Conservation (phyloP, 1,140 invertebrate species). For the Leptestheria dahalacensis region DNA sequence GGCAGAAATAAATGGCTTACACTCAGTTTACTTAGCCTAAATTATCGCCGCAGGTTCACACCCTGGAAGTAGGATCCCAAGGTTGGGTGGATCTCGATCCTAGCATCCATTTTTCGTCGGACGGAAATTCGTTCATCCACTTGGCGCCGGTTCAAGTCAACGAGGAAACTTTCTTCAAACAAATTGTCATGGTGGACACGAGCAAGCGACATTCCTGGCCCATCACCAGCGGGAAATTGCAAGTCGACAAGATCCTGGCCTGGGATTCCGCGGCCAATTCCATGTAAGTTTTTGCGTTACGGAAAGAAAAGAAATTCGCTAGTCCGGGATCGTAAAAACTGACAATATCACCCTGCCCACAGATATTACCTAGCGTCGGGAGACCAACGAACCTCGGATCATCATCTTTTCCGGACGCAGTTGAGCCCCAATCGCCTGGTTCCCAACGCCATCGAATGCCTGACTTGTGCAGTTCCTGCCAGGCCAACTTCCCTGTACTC, state of each 20-base stretch:
- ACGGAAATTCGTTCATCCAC: slow-evolving; percentile 7
- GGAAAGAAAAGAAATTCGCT: too few species aligned
- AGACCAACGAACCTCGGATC: background rate
- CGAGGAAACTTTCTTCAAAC: background rate
- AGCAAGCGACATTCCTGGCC: slow-evolving; percentile 7
- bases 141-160: slow-evolving; percentile 3
- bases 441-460: slow-evolving; percentile 2
- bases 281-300: background rate
- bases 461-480: background rate
- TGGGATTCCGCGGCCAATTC: background rate
- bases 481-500: background rate
- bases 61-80: background rate
- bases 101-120: background rate
- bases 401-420: background rate
- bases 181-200: slow-evolving; percentile 8
- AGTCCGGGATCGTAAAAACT: background rate
- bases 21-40: too few species aligned
- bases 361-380: slow-evolving; percentile 4
- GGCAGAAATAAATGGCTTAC: too few species aligned
- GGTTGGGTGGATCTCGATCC: slow-evolving; percentile 3
- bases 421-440: background rate
- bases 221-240: background rate
- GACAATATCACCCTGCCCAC: background rate
- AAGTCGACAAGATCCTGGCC: background rate
- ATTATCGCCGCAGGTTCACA: background rate